Evolutionary conservation across 2,888 invertebrate genomes (phyloP).

Genomic region (Nipponacmea schrenckii): DNA sequence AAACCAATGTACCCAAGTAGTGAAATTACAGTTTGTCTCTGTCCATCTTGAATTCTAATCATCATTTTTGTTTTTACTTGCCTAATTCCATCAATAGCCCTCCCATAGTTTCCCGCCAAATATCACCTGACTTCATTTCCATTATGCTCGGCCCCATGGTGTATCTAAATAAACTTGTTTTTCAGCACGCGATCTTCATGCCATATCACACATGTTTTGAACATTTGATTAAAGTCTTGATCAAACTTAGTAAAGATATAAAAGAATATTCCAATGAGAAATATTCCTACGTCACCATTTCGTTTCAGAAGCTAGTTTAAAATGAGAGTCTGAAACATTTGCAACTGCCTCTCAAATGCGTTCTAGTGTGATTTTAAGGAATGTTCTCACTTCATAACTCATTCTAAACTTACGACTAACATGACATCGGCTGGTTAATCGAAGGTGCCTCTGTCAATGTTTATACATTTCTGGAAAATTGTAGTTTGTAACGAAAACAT

Average conservation of each 20-base stretch:
- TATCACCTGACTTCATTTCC: constrained; percentile 4
- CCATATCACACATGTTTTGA: neutral
- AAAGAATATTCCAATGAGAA: too few relatives aligned
- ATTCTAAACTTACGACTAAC: too few relatives aligned
- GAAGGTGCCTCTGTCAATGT: neutral
- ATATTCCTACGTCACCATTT: too few relatives aligned
- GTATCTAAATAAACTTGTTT: constrained; percentile 4
- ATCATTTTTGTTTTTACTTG: neutral
- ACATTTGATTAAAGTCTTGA: neutral
- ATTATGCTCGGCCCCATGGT: neutral
- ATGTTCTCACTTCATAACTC: too few relatives aligned
- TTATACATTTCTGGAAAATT: constrained; percentile 7
- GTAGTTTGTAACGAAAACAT: neutral
- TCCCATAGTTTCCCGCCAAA: constrained; percentile 5
- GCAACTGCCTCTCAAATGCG: too few relatives aligned
- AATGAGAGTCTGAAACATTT: too few relatives aligned
- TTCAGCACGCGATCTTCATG: constrained; percentile 4
- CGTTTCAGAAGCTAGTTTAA: too few relatives aligned
- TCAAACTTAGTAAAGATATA: neutral
- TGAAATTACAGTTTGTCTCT: neutral
- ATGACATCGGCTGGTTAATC: neutral
- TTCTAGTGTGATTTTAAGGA: too few relatives aligned
- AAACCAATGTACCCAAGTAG: too few relatives aligned
- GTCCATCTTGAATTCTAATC: neutral
- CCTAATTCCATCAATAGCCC: neutral